Conservation (phyloP, 2,797 vertebrate genomes). For the Sphenodon punctatus region DNA sequence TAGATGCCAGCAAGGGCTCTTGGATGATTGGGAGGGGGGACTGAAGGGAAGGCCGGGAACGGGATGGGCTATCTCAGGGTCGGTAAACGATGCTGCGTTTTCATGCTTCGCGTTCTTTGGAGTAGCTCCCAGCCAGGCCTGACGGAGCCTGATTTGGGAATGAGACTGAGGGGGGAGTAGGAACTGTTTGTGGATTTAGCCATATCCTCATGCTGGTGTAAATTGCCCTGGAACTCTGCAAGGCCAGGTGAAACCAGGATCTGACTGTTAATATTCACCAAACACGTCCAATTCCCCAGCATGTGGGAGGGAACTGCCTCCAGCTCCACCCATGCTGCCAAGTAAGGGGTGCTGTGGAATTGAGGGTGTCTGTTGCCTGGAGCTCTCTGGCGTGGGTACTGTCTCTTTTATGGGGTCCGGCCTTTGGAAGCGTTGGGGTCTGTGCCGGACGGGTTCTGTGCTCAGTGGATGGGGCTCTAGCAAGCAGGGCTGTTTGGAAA, state of each 20-base stretch:
- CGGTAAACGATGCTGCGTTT: constrained; percentile 68
- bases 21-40: constrained; percentile 68
- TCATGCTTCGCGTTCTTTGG: constrained; percentile 45
- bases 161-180: constrained; percentile 50
- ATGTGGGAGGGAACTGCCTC: no score
- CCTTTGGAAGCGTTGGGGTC: no score
- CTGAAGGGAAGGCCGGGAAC: constrained; percentile 67
- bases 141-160: constrained; percentile 54
- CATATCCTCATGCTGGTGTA: neutral
- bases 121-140: constrained; percentile 46
- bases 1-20: constrained; percentile 52
- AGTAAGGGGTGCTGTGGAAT: no score
- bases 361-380: no score
- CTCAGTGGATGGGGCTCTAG: no score
- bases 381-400: no score
- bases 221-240: neutral
- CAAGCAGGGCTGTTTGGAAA: no score
- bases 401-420: no score
- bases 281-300: no score
- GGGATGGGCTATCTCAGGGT: constrained; percentile 41
- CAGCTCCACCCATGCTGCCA: fast-evolving
- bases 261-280: fast-evolving
- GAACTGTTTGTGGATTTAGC: neutral
- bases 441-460: no score
- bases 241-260: neutral